Evolutionary conservation across 2,113 vertebrate genomes (phyloP), one percentile per base, ranked within the genome.

Genomic region (Planiliza haematocheilus): DNA sequence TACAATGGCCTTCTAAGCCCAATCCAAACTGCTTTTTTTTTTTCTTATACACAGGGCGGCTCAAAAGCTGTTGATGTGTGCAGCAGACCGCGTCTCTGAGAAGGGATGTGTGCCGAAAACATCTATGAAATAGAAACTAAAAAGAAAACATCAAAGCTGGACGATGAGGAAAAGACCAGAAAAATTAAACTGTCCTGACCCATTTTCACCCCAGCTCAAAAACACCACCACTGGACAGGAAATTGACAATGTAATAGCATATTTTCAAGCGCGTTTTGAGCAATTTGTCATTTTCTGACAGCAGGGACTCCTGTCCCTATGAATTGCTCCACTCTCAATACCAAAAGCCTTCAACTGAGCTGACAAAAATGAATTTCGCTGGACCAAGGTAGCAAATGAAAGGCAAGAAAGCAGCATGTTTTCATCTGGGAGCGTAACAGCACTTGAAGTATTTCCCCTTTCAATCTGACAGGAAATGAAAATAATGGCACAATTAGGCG

Each of bases 201-300:
- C 30, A 77, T 74, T 84, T 80, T 78, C 67, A 45, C 30, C 41
- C 36, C 4, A 2, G 59, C 59, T 59, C 51, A 67, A 53, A 75
- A 79, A 55, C 56, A 70, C 49, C 64, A 58, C 21, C 18, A 62
- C 45, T 36, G 30, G 45, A 58, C 72, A 82, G 81, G 81, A 88
- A 82, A 87, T 74, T 84, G 81, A 83, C 76, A 81, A 58, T 17
- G 67, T 66, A 81, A 85, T 68, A 76, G 59, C 56, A 81, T 77
- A 78, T 85, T 83, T 81, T 70, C 49, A 21, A 52, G 24, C 50
- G 59, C 62, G 76, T 79, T 71, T 74, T 38, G n/a, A 36, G 38
- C 30, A 76, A 74, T 80, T 72, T 79, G 51, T 77, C 81, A 83
- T 76, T 83, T 82, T 75, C 50, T 80, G 84, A 82, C 69, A 79